Evolutionary conservation across 2,888 invertebrate genomes (phyloP).

Genomic region (Incurvaria masculella): DNA sequence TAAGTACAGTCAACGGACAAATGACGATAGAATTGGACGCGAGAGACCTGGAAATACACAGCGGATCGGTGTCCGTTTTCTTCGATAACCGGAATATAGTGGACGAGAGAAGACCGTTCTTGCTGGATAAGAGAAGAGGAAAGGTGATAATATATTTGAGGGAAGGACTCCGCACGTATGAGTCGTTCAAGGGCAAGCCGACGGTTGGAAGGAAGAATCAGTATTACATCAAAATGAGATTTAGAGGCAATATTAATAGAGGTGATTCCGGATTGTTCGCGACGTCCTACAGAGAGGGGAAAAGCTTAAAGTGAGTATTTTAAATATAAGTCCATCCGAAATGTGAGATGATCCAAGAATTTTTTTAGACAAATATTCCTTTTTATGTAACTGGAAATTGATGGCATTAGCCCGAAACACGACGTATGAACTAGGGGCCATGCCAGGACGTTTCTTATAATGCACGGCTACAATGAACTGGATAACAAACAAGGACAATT

Average conservation of each 20-base stretch:
- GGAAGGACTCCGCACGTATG: slow-evolving; percentile 30
- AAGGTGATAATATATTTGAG: slow-evolving; percentile 35
- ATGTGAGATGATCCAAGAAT: no score
- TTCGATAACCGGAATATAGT: slow-evolving; percentile 31
- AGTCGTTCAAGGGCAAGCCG: slow-evolving; percentile 20
- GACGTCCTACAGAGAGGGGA: slow-evolving; percentile 30
- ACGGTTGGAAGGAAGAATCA: slow-evolving; percentile 22
- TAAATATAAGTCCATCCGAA: no score
- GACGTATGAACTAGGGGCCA: no score
- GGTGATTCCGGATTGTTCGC: slow-evolving; percentile 32
- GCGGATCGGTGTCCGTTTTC: slow-evolving; percentile 28
- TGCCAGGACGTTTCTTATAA: no score
- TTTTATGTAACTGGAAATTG: no score
- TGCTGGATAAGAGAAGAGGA: slow-evolving; percentile 26
- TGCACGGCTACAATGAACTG: no score
- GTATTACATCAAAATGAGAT: slow-evolving; percentile 33
- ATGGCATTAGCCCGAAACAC: no score
- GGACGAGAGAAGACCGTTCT: slow-evolving; percentile 31
- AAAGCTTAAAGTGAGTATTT: slow-evolving; percentile 29
- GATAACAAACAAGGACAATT: no score
- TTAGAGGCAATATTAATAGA: slow-evolving; percentile 27
- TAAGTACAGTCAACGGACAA: slow-evolving; percentile 36
- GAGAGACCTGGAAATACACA: slow-evolving; percentile 29
- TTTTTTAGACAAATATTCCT: no score
- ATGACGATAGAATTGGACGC: slow-evolving; percentile 36